Conservation (phyloP, 2,113 vertebrate species). For the Naja naja region DNA sequence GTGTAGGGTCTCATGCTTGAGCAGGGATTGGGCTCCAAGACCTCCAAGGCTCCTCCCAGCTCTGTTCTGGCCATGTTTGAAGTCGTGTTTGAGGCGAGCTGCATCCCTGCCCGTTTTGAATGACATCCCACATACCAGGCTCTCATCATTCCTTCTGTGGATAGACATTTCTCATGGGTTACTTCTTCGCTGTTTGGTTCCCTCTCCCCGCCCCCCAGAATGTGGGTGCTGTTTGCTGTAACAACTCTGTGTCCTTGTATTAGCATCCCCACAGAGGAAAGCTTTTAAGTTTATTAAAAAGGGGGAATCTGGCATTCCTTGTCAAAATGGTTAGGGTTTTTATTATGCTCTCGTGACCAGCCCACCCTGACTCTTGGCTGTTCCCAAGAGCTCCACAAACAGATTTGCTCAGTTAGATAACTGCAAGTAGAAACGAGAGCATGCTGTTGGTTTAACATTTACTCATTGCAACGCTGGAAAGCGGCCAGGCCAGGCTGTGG, state of each 20-base stretch:
- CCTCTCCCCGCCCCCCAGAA: background rate
- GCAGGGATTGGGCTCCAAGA: background rate
- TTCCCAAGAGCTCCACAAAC: constrained; percentile 16
- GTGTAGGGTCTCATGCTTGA: background rate
- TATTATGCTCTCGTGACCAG: background rate
- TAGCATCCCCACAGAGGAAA: background rate
- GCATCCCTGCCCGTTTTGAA: background rate
- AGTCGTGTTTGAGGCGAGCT: constrained; percentile 26
- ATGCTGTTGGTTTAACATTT: constrained; percentile 14
- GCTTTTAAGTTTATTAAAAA: background rate
- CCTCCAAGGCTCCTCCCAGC: background rate
- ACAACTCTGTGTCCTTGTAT: background rate
- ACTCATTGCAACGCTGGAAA: background rate
- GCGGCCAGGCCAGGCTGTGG: background rate
- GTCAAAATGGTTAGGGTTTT: background rate
- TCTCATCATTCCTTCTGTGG: background rate
- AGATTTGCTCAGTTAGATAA: constrained; percentile 4
- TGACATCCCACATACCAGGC: background rate
- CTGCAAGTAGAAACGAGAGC: constrained; percentile 2
- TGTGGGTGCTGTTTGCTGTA: constrained; percentile 25
- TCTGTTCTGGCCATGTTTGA: background rate
- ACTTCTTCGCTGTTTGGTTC: background rate
- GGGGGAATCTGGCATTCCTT: background rate
- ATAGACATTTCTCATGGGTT: background rate
- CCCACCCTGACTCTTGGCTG: background rate